Base-by-base conservation (phyloP, 2,888 invertebrate genomes). In the Listrodromus nycthemerus region DNA sequence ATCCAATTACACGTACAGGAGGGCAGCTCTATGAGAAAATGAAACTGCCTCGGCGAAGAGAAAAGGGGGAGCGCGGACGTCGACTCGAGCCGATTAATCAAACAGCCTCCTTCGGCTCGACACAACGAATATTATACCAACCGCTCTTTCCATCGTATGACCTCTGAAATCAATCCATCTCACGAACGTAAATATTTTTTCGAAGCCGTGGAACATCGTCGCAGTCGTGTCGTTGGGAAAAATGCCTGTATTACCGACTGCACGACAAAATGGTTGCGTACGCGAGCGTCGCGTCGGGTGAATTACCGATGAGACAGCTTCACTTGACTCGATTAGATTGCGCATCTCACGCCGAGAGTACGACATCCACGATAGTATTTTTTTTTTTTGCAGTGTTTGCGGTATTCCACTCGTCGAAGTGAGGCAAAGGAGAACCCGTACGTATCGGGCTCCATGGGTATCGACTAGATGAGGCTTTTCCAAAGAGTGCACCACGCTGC, bases 1-100 rank as follows among this genome's bases (percentile, higher is more conserved):
- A 69, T 77, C 69, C 77, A 77, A 77, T 77, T 77, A 78, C 45
- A 10, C 24, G 6, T 55, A 45, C 78, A 8, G 16, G 27, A 27
- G 27, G 55, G 16, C 13, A 45, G 52, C 16, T 50, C 55, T n/a
- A 67, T 21, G 58, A 65, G 55, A 58, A 67, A 76, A 55, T 55
- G 33, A 67, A 67, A 76, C 55, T 30, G 13, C 27, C 41, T 21
- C 16, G 19, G 19, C 30, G n/a, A 10, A 52, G 30, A 33, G 55
- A n/a, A n/a, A 52, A n/a, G n/a, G 33, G 21, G 50, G 52, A 52
- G n/a, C 10, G 27, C 69, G 52, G 16, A 19, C 30, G 4, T 19
- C 8, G 33, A 70, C 19, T 21, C 33, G 69, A 52, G 69, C 13
- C 52, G 69, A 50, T 30, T 33, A 21, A 70, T 52, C 52, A 2